Evolutionary conservation across 1,140 invertebrate genomes (phyloP).

Genomic region (Augochlora pura): DNA sequence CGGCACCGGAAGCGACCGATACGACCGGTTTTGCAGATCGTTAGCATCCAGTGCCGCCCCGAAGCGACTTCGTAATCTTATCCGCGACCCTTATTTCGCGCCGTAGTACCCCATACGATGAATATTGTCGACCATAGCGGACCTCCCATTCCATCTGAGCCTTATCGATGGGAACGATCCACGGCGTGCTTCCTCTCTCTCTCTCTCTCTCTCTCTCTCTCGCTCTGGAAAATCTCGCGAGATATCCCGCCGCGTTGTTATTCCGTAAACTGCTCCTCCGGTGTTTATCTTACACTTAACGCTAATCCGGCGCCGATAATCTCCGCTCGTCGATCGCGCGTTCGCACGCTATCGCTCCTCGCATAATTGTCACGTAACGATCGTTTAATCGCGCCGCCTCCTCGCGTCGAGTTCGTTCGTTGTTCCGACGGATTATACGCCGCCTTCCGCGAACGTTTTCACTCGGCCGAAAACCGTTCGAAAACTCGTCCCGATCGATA

Average conservation of each 20-base stretch:
- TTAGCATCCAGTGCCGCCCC: slow-evolving; percentile 23
- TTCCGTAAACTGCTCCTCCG: slow-evolving; percentile 8
- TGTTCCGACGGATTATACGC: not conserved
- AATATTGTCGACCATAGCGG: slow-evolving; percentile 33
- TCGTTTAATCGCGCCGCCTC: slow-evolving; percentile 1
- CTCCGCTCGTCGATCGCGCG: not conserved
- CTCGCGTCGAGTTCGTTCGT: not conserved
- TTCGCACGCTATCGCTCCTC: not conserved
- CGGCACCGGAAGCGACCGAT: not conserved
- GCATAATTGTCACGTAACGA: slow-evolving; percentile 10
- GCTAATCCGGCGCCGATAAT: not conserved
- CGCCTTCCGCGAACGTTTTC: not conserved
- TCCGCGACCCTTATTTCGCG: slow-evolving; percentile 36
- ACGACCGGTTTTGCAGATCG: slow-evolving; percentile 14
- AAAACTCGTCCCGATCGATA: slow-evolving; percentile 1
- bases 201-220: too few relatives aligned
- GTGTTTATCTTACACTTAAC: not conserved
- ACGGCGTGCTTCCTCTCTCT: too few relatives aligned
- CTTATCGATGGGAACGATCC: slow-evolving; percentile 37
- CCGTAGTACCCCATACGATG: slow-evolving; percentile 28
- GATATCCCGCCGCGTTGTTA: slow-evolving; percentile 22
- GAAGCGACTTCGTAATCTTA: slow-evolving; percentile 13
- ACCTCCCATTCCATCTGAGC: slow-evolving; percentile 23
- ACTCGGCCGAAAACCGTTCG: not conserved
- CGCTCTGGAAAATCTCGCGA: slow-evolving; percentile 31